Percentiles rank a stretch among this genome's conserved stretches.
Evolutionary conservation across 1,140 invertebrate genomes (phyloP).

Genomic region (Heliconius hewitsoni): DNA sequence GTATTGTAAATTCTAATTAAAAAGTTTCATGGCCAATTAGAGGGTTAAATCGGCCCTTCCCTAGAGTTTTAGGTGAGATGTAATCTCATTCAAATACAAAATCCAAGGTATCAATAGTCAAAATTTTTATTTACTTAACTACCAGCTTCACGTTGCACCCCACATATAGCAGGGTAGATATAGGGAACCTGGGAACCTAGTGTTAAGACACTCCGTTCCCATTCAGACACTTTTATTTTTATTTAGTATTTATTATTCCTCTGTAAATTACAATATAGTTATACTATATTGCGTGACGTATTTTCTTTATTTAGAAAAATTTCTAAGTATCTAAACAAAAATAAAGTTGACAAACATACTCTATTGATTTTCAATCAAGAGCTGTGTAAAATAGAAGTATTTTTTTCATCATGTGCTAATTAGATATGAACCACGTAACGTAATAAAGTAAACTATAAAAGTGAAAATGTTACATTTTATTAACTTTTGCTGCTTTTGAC

Average conservation of each 20-base stretch:
- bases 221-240: too few relatives aligned
- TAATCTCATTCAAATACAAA: conserved; percentile 14
- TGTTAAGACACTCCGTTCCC: too few relatives aligned
- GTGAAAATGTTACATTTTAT: background rate
- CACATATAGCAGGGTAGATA: too few relatives aligned
- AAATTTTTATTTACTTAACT: background rate
- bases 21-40: conserved; percentile 27
- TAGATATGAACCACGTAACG: background rate
- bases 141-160: background rate
- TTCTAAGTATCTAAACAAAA: too few relatives aligned
- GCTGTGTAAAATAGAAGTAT: background rate
- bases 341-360: background rate
- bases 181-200: too few relatives aligned
- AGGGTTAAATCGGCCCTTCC: conserved; percentile 16
- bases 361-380: background rate
- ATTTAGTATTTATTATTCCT: too few relatives aligned
- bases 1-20: conserved; percentile 29
- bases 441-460: background rate
- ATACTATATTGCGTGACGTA: too few relatives aligned
- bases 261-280: too few relatives aligned
- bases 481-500: background rate
- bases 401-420: background rate
- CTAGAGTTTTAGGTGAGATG: conserved; percentile 3
- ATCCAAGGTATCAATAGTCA: background rate
- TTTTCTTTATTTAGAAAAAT: too few relatives aligned